Percentiles rank a stretch among this genome's conserved stretches.
These are phyloP conservation scores for Villa cingulata DNA, from an alignment of 2,888 invertebrate genomes.

Conservation along the genomic window DNA sequence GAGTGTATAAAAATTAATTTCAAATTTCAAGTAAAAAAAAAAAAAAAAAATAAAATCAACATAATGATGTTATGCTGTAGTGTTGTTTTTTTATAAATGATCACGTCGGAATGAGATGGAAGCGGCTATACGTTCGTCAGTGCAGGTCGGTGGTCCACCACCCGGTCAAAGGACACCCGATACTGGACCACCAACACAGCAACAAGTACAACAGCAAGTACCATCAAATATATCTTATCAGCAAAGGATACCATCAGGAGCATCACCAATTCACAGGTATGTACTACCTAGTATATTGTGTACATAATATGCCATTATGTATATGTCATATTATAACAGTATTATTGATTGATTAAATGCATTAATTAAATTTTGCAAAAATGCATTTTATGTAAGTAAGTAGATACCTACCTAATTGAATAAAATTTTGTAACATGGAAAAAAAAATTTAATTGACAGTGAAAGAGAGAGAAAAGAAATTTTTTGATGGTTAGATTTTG, in stretches of 20 bases:
- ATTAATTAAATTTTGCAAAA: no score
- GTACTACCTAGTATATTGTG: no score
- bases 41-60: not conserved
- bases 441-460: no score
- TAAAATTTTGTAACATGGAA: no score
- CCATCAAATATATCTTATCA: conserved; percentile 26
- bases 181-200: conserved; percentile 23
- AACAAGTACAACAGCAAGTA: conserved; percentile 19
- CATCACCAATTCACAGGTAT: conserved; percentile 37
- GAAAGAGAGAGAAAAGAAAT: no score
- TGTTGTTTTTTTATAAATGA: conserved; percentile 18
- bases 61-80: conserved; percentile 10
- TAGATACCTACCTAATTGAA: no score
- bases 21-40: not conserved
- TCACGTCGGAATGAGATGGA: conserved; percentile 39
- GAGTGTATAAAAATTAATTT: not conserved
- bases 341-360: no score
- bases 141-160: conserved; percentile 38
- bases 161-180: conserved; percentile 28
- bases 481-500: no score
- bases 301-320: no score
- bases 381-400: no score
- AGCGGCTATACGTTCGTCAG: conserved; percentile 39
- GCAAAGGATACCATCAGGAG: conserved; percentile 33
- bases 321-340: no score